Percentiles rank a stretch among this genome's conserved stretches.
Evolutionary conservation across 2,113 vertebrate genomes (phyloP).

Genomic region (Conger conger): DNA sequence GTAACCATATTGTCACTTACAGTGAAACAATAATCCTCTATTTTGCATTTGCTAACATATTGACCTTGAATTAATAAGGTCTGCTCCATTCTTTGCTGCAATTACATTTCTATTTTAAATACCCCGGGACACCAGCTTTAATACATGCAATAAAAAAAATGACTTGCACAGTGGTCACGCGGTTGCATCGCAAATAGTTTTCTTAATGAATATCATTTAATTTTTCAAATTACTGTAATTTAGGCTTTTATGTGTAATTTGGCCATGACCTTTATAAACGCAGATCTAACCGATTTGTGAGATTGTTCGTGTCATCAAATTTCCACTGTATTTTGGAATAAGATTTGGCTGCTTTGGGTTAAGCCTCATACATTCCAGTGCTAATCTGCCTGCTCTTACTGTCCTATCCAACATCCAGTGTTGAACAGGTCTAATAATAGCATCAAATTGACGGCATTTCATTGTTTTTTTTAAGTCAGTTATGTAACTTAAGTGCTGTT

Average conservation of each 20-base stretch:
- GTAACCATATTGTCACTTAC: neutral
- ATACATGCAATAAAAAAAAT: neutral
- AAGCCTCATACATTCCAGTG: conserved; percentile 1
- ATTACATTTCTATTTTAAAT: neutral
- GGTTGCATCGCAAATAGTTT: too few species aligned
- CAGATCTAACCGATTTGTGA: neutral
- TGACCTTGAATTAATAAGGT: neutral
- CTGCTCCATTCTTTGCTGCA: neutral
- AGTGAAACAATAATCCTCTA: neutral
- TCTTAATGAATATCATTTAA: neutral
- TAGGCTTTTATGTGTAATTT: neutral
- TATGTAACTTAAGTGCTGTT: conserved; percentile 13
- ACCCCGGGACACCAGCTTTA: neutral
- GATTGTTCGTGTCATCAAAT: neutral
- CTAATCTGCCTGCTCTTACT: neutral
- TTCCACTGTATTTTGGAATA: neutral
- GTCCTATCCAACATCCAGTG: neutral
- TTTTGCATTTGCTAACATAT: neutral
- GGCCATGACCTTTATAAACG: neutral
- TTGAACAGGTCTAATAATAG: neutral
- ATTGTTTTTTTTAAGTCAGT: conserved; percentile 17
- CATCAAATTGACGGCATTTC: neutral
- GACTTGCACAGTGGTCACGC: too few species aligned
- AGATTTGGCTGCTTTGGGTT: neutral
- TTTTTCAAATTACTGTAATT: neutral